A percentile compares a stretch with the other conserved stretches of the same genome.
These are phyloP conservation scores for Prietella phreatophila DNA, from an alignment of 2,113 vertebrate genomes.

Conservation along the genomic window DNA sequence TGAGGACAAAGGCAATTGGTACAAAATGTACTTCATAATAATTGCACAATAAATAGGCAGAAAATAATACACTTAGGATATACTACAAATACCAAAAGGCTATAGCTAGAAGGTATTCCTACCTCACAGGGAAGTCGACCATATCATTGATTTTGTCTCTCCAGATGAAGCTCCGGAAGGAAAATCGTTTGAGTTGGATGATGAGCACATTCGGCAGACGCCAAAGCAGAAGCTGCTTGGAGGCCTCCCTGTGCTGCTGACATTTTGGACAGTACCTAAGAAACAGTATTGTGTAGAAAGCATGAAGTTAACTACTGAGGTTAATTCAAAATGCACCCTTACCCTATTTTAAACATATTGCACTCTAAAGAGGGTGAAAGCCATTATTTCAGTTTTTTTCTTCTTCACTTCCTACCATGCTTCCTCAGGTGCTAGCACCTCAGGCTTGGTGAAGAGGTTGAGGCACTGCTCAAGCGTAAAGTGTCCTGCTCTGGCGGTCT, in stretches of 20 bases:
- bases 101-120: conserved; percentile 22
- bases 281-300: neutral
- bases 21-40: neutral
- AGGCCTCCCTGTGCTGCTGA: conserved; percentile 94
- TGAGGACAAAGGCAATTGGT: conserved; percentile 49
- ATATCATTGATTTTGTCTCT: conserved; percentile 98
- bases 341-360: neutral
- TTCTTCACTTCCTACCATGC: conserved; percentile 81
- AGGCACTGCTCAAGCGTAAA: conserved; percentile 98
- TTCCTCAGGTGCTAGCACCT: conserved; percentile 96
- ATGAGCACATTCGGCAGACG: conserved; percentile 93
- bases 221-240: conserved; percentile 95
- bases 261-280: conserved; percentile 95
- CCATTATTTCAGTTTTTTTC: neutral
- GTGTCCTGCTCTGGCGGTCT: conserved; percentile 90
- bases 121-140: conserved; percentile 98
- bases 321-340: neutral
- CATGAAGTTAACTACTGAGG: neutral
- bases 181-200: conserved; percentile 98
- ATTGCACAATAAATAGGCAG: neutral
- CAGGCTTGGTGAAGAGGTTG: conserved; percentile 95
- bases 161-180: conserved; percentile 98
- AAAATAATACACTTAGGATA: neutral
- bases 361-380: neutral
- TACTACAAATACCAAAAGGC: neutral